Evolutionary conservation across 2,888 invertebrate species (phyloP).

Genomic region (Himalopsyche japonica): DNA sequence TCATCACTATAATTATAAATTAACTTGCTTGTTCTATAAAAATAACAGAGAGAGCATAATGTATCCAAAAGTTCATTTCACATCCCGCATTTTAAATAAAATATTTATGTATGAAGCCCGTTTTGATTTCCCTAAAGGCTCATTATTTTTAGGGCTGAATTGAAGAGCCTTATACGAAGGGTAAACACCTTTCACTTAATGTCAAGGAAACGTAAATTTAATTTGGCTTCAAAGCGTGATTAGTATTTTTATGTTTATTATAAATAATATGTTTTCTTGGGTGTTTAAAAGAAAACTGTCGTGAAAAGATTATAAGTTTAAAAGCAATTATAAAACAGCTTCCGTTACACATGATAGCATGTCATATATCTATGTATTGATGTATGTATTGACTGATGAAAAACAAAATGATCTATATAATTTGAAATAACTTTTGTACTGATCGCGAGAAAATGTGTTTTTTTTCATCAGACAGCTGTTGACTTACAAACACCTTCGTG

Average conservation of each 20-base stretch:
- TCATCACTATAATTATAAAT: no score
- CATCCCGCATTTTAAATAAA: neutral
- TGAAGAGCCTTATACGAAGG: conserved; percentile 2
- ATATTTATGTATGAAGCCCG: neutral
- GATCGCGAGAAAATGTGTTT: no score
- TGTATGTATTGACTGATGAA: no score
- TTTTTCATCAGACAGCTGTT: no score
- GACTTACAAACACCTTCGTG: no score
- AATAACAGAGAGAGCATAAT: neutral
- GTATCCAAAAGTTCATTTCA: neutral
- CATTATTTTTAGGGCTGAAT: conserved; percentile 6
- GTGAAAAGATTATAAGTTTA: no score
- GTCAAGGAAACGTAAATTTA: neutral
- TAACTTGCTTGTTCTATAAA: neutral
- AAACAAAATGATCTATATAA: no score
- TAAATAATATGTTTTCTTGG: neutral
- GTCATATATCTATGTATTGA: no score
- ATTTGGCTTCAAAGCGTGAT: neutral
- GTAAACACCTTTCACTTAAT: neutral
- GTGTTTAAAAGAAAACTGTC: neutral
- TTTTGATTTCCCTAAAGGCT: conserved; percentile 6
- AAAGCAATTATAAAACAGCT: no score
- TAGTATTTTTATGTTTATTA: neutral
- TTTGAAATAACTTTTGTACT: no score
- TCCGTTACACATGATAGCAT: no score